These are phyloP conservation scores for Stenodema calcarata DNA, from an alignment of 2,888 invertebrate species.

Conservation along the genomic window DNA sequence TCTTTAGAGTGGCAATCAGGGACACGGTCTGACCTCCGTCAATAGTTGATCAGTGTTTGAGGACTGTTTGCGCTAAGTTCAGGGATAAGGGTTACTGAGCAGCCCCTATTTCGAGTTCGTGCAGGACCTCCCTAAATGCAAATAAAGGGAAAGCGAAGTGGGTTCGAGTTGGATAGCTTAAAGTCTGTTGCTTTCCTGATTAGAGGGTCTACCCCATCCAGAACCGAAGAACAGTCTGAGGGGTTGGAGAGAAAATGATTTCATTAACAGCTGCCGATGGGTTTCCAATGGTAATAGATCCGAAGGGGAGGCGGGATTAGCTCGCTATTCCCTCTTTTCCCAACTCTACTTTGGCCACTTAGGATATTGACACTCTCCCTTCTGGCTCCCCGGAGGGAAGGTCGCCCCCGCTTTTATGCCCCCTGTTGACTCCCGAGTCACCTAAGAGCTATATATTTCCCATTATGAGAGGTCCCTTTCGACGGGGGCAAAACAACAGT, in stretches of 20 bases:
- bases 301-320: conserved; percentile 3
- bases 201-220: conserved; percentile 10
- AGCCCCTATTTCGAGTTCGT: background rate
- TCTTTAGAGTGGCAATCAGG: background rate
- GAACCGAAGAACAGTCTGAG: background rate
- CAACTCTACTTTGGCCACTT: conserved; percentile 64
- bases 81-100: background rate
- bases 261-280: conserved; percentile 56
- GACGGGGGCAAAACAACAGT: background rate
- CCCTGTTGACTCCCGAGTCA: conserved; percentile 38
- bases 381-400: background rate
- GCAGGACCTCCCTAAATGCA: conserved; percentile 9
- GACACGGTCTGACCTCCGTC: background rate
- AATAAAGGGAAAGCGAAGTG: conserved; percentile 19
- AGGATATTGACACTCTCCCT: conserved; percentile 42
- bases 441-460: conserved; percentile 20
- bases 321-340: background rate
- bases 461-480: conserved; percentile 19
- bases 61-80: conserved; percentile 24
- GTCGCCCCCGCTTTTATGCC: conserved; percentile 13
- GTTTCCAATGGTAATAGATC: conserved; percentile 57
- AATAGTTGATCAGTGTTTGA: conserved; percentile 14
- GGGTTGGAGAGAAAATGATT: conserved; percentile 54
- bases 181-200: conserved; percentile 42
- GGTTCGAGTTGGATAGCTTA: conserved; percentile 19